A percentile compares a stretch with the other conserved stretches of the same genome.
phyloP scores from a whole-genome alignment of 1,140 invertebrate species.

The Sitobion miscanthi region DNA sequence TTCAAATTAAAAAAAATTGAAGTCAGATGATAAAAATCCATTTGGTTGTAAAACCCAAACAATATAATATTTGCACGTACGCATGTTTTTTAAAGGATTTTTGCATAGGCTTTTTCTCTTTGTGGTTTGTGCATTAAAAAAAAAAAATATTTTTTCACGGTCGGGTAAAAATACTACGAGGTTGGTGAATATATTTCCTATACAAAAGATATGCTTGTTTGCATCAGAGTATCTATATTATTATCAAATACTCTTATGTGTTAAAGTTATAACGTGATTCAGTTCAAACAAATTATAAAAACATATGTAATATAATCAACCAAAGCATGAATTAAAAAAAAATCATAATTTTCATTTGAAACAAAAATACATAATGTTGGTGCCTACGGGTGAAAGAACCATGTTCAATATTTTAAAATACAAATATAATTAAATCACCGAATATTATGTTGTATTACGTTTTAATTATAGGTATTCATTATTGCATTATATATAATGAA shows the following conservation, averaged over 20 bases:
- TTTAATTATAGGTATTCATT: neutral
- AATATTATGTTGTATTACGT: neutral
- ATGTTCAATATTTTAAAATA: neutral
- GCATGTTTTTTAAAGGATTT: neutral
- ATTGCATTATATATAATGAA: neutral
- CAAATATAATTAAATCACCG: neutral
- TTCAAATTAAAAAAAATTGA: neutral
- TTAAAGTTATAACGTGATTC: neutral
- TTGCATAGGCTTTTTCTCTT: neutral
- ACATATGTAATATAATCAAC: neutral
- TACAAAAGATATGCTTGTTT: neutral
- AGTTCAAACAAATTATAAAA: conserved; percentile 1
- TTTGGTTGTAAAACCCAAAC: neutral
- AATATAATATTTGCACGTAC: neutral
- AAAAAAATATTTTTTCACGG: neutral
- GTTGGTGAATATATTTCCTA: neutral
- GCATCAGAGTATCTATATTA: neutral
- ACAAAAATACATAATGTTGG: neutral
- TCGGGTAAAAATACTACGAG: neutral
- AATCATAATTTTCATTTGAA: neutral
- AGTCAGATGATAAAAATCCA: neutral
- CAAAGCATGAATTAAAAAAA: neutral
- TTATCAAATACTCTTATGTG: neutral
- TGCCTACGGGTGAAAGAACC: neutral
- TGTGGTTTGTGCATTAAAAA: neutral